Evolutionary conservation across 2,888 invertebrate species (phyloP).

Genomic region (Uropetala carovei): DNA sequence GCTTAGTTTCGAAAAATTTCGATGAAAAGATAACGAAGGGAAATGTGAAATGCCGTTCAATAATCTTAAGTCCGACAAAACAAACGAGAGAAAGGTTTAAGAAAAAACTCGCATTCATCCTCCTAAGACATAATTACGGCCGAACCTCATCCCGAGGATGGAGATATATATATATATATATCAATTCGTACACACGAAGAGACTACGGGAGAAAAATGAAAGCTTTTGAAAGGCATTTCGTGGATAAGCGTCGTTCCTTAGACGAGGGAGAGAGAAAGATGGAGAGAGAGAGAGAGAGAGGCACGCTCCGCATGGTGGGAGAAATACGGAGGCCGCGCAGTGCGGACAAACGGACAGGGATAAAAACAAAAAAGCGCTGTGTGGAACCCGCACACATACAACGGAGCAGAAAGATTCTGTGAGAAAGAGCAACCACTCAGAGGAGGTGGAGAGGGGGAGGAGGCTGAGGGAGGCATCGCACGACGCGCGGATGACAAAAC

Average conservation of each 20-base stretch:
- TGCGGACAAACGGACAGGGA: not conserved
- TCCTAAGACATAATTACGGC: not conserved
- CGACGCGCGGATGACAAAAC: not conserved
- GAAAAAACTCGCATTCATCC: not conserved
- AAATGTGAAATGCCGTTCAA: not conserved
- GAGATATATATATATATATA: too few species aligned
- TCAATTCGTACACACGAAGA: too few species aligned
- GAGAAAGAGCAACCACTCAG: not conserved
- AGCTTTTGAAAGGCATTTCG: not conserved
- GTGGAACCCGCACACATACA: not conserved
- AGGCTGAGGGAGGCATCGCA: not conserved
- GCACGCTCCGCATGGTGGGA: not conserved
- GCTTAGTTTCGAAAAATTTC: not conserved
- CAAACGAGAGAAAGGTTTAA: not conserved
- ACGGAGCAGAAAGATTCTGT: not conserved
- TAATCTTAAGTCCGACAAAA: not conserved
- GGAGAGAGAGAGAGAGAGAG: not conserved
- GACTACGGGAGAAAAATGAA: not conserved
- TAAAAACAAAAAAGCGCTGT: too few species aligned
- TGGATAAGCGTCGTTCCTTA: not conserved
- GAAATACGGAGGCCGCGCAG: not conserved
- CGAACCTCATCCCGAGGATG: not conserved
- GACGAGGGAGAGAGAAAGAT: not conserved
- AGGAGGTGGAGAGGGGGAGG: not conserved
- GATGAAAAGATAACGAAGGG: not conserved